Evolutionary conservation across 1,140 invertebrate species (phyloP), one percentile per base, ranked within the genome.

Genomic region (Uloborus diversus): DNA sequence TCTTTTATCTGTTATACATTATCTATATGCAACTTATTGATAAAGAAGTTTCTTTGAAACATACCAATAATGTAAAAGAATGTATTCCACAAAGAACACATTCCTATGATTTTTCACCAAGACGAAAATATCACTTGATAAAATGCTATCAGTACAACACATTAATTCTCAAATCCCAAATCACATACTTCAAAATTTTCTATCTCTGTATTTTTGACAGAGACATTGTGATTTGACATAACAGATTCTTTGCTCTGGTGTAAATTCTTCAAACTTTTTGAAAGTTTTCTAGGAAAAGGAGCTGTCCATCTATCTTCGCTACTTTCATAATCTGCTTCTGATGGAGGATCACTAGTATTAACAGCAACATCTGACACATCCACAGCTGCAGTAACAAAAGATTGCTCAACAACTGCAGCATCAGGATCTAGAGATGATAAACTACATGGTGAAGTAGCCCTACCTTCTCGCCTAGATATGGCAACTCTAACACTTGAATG

Each of bases 101-200:
- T n/a, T n/a, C n/a, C n/a, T n/a, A n/a, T n/a, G n/a, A n/a, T n/a
- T n/a, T n/a, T n/a, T n/a, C n/a, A n/a, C n/a, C n/a, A n/a, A n/a
- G n/a, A n/a, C n/a, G n/a, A n/a, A n/a, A n/a, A n/a, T n/a, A n/a
- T n/a, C n/a, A n/a, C n/a, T n/a, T n/a, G n/a, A n/a, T n/a, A n/a
- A n/a, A n/a, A n/a, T n/a, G n/a, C n/a, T n/a, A n/a, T n/a, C n/a
- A n/a, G n/a, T 53, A 53, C 13, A 53, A 9, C 23, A 53, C 4
- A 5, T 78, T 37, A 65, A 28, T 78, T 56, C 57, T 78, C 62
- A 37, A 78, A 78, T 37, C 33, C 66, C 32, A 78, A 53, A 66
- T 78, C 73, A 66, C 73, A 78, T n/a, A 78, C 47, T 65, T 78
- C 73, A 42, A 47, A 78, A 42, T 37, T 66, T 65, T 65, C 73